Conservation (phyloP, 2,113 vertebrate species). For the Hylia prasina region DNA sequence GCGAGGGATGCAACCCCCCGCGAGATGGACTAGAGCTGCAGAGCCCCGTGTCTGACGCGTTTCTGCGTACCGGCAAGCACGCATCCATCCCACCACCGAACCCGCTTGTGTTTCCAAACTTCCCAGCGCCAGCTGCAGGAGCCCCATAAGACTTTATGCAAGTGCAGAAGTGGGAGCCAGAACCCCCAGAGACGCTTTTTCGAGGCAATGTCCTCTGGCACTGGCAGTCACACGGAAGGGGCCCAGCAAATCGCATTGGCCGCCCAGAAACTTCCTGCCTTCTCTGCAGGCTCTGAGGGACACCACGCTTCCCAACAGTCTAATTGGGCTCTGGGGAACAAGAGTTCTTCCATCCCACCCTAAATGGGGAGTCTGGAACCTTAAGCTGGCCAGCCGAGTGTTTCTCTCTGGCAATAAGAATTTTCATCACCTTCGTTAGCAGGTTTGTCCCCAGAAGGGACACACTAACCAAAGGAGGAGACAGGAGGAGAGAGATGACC, state of each 20-base stretch:
- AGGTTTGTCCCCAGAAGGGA: not conserved
- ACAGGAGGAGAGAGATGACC: not conserved
- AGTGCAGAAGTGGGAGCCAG: not conserved
- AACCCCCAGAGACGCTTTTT: not conserved
- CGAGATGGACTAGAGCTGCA: fast-evolving
- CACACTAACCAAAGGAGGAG: not conserved
- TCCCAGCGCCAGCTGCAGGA: not conserved
- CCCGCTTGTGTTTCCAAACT: fast-evolving
- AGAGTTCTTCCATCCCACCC: not conserved
- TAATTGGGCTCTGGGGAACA: fast-evolving
- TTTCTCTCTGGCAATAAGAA: not conserved
- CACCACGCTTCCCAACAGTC: not conserved
- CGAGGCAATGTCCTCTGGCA: not conserved
- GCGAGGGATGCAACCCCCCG: fast-evolving
- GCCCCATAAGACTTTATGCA: fast-evolving
- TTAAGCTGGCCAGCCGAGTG: not conserved
- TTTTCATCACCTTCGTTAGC: not conserved
- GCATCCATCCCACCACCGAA: not conserved
- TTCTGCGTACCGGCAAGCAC: not conserved
- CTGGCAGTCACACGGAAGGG: not conserved
- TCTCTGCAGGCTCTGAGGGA: too few species aligned
- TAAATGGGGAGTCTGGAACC: not conserved
- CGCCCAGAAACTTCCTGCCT: not conserved
- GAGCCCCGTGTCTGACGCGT: fast-evolving
- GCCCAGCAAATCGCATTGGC: not conserved